Evolutionary conservation across 2,888 invertebrate genomes (phyloP).

Genomic region (Linnaemya tessellans): DNA sequence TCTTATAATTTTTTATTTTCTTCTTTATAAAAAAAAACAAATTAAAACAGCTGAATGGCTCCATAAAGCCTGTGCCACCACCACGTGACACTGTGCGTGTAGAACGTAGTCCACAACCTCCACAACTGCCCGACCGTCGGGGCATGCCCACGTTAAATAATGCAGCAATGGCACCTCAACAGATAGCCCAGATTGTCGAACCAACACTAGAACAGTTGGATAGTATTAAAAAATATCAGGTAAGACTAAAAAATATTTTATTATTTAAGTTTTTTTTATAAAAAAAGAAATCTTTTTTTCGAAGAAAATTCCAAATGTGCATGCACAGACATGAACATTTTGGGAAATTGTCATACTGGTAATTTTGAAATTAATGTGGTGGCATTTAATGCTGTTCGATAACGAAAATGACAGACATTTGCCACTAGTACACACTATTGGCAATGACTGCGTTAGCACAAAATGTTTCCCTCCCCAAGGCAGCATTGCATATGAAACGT

Average conservation of each 20-base stretch:
- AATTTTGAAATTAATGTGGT: too few relatives aligned
- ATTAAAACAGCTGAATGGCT: conserved; percentile 81
- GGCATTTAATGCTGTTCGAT: too few relatives aligned
- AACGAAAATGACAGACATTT: too few relatives aligned
- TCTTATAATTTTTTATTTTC: not conserved
- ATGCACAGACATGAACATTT: too few relatives aligned
- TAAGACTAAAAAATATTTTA: conserved; percentile 82
- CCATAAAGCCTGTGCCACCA: conserved; percentile 83
- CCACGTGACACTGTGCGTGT: conserved; percentile 87
- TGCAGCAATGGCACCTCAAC: conserved; percentile 76
- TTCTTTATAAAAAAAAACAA: not conserved
- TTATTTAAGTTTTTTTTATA: too few relatives aligned
- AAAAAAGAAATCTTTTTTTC: too few relatives aligned
- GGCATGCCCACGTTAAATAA: conserved; percentile 82
- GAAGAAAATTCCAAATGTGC: too few relatives aligned
- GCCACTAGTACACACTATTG: too few relatives aligned
- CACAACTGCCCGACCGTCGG: conserved; percentile 86
- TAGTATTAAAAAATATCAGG: conserved; percentile 96
- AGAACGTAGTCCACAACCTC: conserved; percentile 85
- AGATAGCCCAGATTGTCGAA: conserved; percentile 84
- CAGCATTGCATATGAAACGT: too few relatives aligned
- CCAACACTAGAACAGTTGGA: conserved; percentile 95
- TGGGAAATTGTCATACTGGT: too few relatives aligned
- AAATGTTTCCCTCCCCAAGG: too few relatives aligned
- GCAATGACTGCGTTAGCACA: too few relatives aligned